phyloP scores from a whole-genome alignment of 2,797 vertebrate species.

The Gouania willdenowi region DNA sequence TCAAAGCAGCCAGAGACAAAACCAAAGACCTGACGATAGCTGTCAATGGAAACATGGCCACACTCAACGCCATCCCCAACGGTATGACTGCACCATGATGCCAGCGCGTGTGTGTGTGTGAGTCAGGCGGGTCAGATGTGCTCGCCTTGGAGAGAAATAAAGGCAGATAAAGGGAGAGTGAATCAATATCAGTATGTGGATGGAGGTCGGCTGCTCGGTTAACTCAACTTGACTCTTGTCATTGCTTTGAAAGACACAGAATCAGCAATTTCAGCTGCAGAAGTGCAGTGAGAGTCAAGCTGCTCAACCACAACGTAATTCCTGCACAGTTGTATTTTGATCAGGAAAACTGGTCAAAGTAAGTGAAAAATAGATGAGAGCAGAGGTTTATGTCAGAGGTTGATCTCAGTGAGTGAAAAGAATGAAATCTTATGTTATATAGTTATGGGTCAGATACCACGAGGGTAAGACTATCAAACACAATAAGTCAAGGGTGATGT shows the following conservation, averaged over 20 bases:
- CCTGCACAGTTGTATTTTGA: neutral
- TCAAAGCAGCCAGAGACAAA: constrained; percentile 82
- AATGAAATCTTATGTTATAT: neutral
- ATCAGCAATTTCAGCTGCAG: constrained; percentile 14
- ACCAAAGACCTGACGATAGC: constrained; percentile 80
- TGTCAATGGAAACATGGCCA: constrained; percentile 86
- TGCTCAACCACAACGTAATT: constrained; percentile 3
- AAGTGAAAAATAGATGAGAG: constrained; percentile 4
- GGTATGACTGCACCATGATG: constrained; percentile 71
- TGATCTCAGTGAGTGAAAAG: constrained; percentile 1
- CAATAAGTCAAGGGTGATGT: neutral
- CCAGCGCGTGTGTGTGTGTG: neutral
- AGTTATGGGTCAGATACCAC: neutral
- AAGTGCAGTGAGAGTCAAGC: neutral
- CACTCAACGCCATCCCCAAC: constrained; percentile 83
- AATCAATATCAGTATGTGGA: constrained; percentile 43
- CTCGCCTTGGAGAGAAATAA: constrained; percentile 7
- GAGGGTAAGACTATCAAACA: neutral
- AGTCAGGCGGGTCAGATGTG: neutral
- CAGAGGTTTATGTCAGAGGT: constrained; percentile 3
- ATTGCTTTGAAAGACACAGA: constrained; percentile 16
- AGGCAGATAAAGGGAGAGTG: constrained; percentile 26
- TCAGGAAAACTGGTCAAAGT: constrained; percentile 2
- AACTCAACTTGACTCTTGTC: constrained; percentile 55
- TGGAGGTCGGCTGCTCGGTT: constrained; percentile 45